Base-by-base conservation (phyloP, 64 coral and sea anemone species). In the Stichodactyla helianthus region DNA sequence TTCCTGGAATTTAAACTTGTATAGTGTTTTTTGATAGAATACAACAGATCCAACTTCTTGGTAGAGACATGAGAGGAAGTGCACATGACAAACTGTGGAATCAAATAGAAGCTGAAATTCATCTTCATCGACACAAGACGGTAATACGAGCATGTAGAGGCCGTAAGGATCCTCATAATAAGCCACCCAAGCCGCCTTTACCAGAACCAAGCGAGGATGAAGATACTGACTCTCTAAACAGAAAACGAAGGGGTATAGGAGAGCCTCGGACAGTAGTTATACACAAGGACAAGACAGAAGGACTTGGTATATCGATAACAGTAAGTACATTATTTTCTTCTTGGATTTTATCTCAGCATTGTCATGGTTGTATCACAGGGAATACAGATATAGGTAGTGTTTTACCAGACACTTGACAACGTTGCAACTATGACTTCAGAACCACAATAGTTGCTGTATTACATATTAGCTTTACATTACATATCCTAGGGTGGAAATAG, bases 41-140 rank as follows among this genome's bases (percentile, higher is more conserved):
- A 88, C 97, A 99, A 55, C 97, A 99, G 90, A 99, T 99, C 64
- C 97, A 99, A 76, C 86, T 99, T 10, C 88, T 99, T 88, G 97
- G 97, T 53, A 79, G 97, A 86, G 93, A 99, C 56, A 95, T 99
- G 90, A 88, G 97, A 71, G 97, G 97, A 0, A 90, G 87, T 82
- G 90, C 92, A 62, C 97, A 99, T 35, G 93, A 99, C 64, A 91
- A 95, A 65, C 86, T 99, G 0, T 99, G 97, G 97, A 95, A 99
- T 62, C 97, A 99, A 88, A 99, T 99, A 61, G 97, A 99, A 82
- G 97, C 97, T 23, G 97, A 99, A 91, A 99, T 99, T 52, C 97
- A 99, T 60, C 83, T 99, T 61, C 97, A 99, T 65, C 76, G 97
- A 64, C 97, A 99, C 59, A 99, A 99, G 82, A 99, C 97, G 61